These are phyloP conservation scores for Fragum fragum DNA, from an alignment of 2,888 invertebrate species.

Conservation along the genomic window DNA sequence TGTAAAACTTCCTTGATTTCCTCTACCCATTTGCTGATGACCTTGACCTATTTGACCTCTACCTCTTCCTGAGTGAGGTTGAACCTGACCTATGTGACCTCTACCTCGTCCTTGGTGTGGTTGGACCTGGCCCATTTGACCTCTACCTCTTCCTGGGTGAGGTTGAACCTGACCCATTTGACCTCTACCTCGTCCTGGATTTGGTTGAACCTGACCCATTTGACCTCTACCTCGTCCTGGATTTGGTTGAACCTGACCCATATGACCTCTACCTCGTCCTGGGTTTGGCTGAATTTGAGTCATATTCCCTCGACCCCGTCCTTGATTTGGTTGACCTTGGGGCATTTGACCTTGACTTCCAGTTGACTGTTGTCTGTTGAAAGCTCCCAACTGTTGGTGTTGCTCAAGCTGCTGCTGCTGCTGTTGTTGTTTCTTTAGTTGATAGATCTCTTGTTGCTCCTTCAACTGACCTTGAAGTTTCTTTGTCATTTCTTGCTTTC, in stretches of 20 bases:
- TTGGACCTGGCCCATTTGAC: constrained; percentile 18
- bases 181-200: constrained; percentile 22
- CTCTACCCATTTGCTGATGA: background rate
- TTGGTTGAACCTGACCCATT: background rate
- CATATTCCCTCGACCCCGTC: background rate
- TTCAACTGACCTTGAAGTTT: constrained; percentile 8
- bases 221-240: background rate
- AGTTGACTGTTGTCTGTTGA: constrained; percentile 9
- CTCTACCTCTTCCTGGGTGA: background rate
- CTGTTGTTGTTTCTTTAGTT: constrained; percentile 10
- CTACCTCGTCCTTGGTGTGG: constrained; percentile 27
- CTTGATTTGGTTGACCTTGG: background rate
- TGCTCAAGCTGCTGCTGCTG: constrained; percentile 28
- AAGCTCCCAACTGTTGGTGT: constrained; percentile 5
- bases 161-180: constrained; percentile 3
- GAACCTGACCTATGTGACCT: background rate
- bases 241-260: background rate
- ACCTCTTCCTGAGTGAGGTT: background rate
- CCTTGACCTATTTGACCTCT: constrained; percentile 4
- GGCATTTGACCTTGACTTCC: constrained; percentile 22
- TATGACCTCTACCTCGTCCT: constrained; percentile 13
- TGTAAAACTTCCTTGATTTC: background rate
- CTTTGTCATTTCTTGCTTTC: background rate
- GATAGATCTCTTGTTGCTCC: constrained; percentile 8
- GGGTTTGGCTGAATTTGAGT: constrained; percentile 29